Evolutionary conservation across 2,113 vertebrate genomes (phyloP).

Genomic region (Sardina pilchardus): DNA sequence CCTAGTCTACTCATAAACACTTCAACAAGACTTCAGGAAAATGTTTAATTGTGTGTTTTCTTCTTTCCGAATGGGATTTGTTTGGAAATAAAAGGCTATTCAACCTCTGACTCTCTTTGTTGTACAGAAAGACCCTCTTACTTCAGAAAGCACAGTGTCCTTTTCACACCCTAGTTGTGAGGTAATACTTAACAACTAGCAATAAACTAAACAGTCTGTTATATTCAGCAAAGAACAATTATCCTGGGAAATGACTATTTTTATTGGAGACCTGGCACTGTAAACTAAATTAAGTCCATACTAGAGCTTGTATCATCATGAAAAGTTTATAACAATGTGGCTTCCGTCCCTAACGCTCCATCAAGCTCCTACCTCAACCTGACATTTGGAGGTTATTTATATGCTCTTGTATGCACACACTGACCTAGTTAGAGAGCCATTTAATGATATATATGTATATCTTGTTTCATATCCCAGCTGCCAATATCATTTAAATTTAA

Average conservation of each 20-base stretch:
- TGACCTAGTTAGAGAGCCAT: neutral
- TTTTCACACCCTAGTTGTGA: neutral
- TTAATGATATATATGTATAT: neutral
- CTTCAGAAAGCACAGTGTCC: neutral
- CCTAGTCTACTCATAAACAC: neutral
- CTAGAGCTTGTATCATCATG: neutral
- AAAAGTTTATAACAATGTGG: constrained; percentile 9
- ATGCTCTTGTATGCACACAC: neutral
- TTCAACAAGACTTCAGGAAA: neutral
- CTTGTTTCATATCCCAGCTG: constrained; percentile 7
- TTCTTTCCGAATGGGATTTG: neutral
- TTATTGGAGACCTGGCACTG: neutral
- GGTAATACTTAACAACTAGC: neutral
- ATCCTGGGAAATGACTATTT: neutral
- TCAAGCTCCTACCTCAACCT: neutral
- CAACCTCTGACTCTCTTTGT: neutral
- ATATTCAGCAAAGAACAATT: neutral
- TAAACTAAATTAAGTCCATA: neutral
- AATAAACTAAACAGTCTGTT: neutral
- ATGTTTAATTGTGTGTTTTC: neutral
- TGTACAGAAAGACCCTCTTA: neutral
- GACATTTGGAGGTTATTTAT: constrained; percentile 7
- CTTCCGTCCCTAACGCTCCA: neutral
- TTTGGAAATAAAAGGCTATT: neutral
- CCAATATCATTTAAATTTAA: neutral